Conservation (phyloP, 2,113 vertebrate genomes). For the Eulemur rufifrons region DNA sequence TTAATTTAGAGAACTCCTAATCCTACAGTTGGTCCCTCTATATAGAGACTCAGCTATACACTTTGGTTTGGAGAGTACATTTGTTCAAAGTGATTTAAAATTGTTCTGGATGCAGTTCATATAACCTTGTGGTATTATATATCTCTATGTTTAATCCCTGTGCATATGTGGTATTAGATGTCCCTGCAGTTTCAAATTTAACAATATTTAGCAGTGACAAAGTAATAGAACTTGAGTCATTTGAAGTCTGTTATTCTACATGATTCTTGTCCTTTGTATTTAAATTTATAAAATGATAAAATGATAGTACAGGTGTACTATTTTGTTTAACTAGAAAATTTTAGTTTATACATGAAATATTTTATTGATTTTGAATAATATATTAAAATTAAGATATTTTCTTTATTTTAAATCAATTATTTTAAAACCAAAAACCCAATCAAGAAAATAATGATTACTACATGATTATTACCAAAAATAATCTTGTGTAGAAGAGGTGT, state of each 20-base stretch:
- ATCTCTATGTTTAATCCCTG: neutral
- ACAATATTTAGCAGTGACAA: neutral
- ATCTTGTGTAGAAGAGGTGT: neutral
- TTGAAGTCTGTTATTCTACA: neutral
- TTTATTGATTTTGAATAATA: neutral
- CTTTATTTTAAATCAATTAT: neutral
- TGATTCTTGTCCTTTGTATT: neutral
- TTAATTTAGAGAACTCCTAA: neutral
- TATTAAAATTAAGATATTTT: neutral
- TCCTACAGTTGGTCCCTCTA: neutral
- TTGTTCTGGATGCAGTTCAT: neutral
- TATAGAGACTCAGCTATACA: neutral
- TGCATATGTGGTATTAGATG: neutral
- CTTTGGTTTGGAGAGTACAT: neutral
- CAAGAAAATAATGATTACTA: neutral
- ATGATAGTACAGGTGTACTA: neutral
- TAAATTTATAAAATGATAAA: constrained; percentile 2
- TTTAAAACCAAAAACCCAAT: neutral
- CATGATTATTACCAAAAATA: neutral
- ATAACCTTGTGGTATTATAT: neutral
- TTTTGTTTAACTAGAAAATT: neutral
- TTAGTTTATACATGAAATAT: neutral
- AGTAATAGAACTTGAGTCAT: neutral
- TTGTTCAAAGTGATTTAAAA: neutral
- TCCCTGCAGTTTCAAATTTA: neutral